Percentiles rank a stretch among this genome's conserved stretches.
Evolutionary conservation across 2,797 vertebrate genomes (phyloP).

Genomic region (Columba guinea): DNA sequence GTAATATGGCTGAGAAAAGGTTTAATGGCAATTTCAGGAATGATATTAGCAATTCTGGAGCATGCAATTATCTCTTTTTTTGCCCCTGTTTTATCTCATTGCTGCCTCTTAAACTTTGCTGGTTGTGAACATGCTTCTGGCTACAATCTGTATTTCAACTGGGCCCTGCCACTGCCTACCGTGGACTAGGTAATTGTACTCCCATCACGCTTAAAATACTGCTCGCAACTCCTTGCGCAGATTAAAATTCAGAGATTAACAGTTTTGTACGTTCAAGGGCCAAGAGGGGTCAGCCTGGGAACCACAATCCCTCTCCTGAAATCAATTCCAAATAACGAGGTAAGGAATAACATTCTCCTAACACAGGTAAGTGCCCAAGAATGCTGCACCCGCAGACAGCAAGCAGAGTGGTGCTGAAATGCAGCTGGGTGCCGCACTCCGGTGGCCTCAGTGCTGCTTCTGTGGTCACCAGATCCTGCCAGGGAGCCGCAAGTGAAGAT

Average conservation of each 20-base stretch:
- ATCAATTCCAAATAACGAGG: not conserved
- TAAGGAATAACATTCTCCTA: not conserved
- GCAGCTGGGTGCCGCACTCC: not conserved
- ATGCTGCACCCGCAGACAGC: fast-evolving
- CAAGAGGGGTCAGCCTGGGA: not conserved
- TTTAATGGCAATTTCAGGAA: not conserved
- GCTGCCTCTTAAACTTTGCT: not conserved
- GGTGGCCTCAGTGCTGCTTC: not conserved
- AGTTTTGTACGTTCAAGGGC: not conserved
- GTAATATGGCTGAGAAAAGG: not conserved
- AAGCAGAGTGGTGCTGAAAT: fast-evolving
- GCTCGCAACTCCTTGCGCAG: not conserved
- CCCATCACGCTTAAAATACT: not conserved
- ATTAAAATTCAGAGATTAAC: not conserved
- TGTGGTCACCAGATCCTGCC: not conserved
- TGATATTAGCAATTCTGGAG: not conserved
- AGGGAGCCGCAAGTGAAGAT: not conserved
- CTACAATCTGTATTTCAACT: not conserved
- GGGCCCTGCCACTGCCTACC: not conserved
- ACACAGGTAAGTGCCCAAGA: fast-evolving
- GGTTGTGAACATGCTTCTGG: not conserved
- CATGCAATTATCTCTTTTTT: not conserved
- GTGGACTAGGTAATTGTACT: not conserved
- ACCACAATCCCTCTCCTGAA: not conserved
- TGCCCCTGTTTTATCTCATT: not conserved